Base-by-base conservation (phyloP, 2,888 invertebrate species). In the Strigamia crassipes region DNA sequence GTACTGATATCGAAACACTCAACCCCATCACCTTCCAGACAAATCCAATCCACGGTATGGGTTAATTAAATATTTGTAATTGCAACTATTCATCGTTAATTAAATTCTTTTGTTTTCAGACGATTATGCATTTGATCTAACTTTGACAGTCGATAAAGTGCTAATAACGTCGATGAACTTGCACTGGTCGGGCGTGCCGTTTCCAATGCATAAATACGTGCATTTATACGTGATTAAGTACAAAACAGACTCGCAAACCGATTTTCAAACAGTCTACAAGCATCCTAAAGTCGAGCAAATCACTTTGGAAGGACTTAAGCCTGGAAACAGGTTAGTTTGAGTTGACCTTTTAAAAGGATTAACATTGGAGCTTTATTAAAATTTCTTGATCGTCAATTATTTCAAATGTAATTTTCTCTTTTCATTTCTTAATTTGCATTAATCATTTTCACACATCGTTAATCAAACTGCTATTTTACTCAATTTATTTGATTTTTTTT, bases 131-230 rank as follows among this genome's bases (percentile, higher is more conserved):
- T 96, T 96, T 89, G 92, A 93, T 81, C 93, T 96, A 4, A 91
- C 90, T 8, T 91, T 96, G 3, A 93, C 94, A 85, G 92, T 93
- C 0, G 91, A 92, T 15, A 91, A 93, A 83, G 91, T 95, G 0
- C 94, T 94, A 84, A 90, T 94, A 0, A 92, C 92, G 81, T 92
- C 93, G 12, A 93, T 94, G 0, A 94, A 94, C 86, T 90, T 96
- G 8, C 90, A 91, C 6, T 96, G 95, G 94, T 91, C 90, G 79
- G 96, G 96, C 0, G 92, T 96, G 0, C 96, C 96, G 0, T 92
- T 94, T 85, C 96, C 96, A 0, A 94, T 95, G 84, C 95, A 96
- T 87, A 94, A 96, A 87, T 96, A 93, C 89, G 94, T 96, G 80
- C 94, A 95, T 85, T 94, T 96, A 85, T 96, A 94, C 89, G 91